Conservation (phyloP, 2,797 vertebrate genomes). For the Acanthopagrus latus region DNA sequence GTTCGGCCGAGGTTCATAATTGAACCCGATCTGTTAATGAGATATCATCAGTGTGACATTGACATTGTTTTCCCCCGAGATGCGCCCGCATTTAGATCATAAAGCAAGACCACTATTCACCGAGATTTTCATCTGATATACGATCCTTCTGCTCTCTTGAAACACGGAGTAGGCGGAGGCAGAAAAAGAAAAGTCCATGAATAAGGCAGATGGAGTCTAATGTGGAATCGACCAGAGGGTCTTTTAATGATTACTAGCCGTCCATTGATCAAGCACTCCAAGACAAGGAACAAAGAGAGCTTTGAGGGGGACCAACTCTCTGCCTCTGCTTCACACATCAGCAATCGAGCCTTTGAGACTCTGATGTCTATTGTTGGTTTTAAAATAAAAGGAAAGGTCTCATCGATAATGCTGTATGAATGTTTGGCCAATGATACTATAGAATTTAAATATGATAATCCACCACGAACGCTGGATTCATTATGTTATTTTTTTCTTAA, state of each 20-base stretch:
- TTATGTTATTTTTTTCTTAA: neutral
- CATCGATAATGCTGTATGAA: neutral
- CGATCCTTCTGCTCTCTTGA: slow-evolving; percentile 17
- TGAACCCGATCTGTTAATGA: slow-evolving; percentile 33
- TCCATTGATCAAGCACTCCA: slow-evolving; percentile 62
- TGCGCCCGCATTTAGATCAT: slow-evolving; percentile 1
- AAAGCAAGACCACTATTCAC: slow-evolving; percentile 10
- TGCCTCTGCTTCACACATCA: slow-evolving; percentile 28
- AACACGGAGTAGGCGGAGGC: slow-evolving; percentile 26
- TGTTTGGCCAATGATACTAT: neutral
- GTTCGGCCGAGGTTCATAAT: slow-evolving; percentile 23
- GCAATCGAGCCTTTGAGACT: slow-evolving; percentile 15
- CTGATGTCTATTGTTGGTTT: slow-evolving; percentile 16
- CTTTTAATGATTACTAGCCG: slow-evolving; percentile 61
- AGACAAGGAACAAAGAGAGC: slow-evolving; percentile 50
- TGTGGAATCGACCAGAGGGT: slow-evolving; percentile 65
- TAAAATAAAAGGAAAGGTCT: neutral
- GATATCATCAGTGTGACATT: slow-evolving; percentile 32
- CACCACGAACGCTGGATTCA: neutral
- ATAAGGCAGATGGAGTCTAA: slow-evolving; percentile 65
- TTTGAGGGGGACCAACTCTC: slow-evolving; percentile 43
- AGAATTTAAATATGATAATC: neutral
- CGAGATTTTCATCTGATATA: slow-evolving; percentile 42
- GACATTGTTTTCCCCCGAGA: slow-evolving; percentile 20
- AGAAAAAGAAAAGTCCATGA: slow-evolving; percentile 60